A percentile compares a stretch with the other conserved stretches of the same genome.
phyloP scores from a whole-genome alignment of 1,140 invertebrate genomes.

The Cyphomyrmex costatus region DNA sequence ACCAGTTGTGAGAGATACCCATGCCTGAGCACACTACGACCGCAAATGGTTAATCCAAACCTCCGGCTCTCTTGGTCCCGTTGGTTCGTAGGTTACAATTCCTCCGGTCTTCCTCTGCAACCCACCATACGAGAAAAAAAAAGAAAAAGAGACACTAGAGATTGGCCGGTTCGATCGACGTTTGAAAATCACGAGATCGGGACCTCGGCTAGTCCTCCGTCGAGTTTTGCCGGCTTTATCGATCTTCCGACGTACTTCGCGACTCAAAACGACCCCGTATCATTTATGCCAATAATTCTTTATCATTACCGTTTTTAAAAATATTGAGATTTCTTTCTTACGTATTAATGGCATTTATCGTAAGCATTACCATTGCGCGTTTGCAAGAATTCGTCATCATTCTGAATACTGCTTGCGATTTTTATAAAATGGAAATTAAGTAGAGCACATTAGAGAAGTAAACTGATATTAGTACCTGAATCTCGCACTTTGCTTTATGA shows the following conservation, averaged over 20 bases:
- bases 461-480: not conserved
- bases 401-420: not conserved
- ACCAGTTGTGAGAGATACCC: conserved; percentile 37
- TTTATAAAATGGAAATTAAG: conserved; percentile 15
- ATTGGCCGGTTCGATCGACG: conserved; percentile 32
- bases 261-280: not conserved
- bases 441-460: not conserved
- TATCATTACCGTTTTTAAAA: not conserved
- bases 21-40: conserved; percentile 48
- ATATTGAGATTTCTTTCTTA: not conserved
- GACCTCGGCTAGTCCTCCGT: conserved; percentile 5
- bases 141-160: conserved; percentile 75
- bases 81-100: conserved; percentile 86
- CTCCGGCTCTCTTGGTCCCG: conserved; percentile 86
- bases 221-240: not conserved
- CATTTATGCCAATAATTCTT: not conserved
- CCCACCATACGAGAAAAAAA: conserved; percentile 76
- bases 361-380: not conserved
- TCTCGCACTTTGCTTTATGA: not conserved
- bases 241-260: not conserved
- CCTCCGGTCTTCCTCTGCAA: conserved; percentile 86
- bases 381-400: not conserved
- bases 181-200: conserved; percentile 28
- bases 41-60: conserved; percentile 79
- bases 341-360: not conserved